These are phyloP conservation scores for Galerucella calmariensis DNA, from an alignment of 2,888 invertebrate species.

Conservation along the genomic window DNA sequence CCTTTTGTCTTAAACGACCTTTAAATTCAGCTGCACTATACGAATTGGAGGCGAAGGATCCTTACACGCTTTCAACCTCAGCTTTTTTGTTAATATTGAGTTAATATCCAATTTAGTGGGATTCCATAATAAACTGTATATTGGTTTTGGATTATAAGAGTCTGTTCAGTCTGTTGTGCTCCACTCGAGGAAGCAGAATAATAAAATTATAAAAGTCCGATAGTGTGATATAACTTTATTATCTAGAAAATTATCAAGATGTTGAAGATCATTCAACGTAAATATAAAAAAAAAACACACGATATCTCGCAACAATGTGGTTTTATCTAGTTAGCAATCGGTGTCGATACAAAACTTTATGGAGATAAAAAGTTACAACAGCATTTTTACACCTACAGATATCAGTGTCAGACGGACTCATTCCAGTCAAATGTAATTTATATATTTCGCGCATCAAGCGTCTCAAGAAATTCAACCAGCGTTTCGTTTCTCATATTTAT, in stretches of 20 bases:
- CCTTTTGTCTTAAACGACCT: too few relatives aligned
- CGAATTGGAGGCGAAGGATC: too few relatives aligned
- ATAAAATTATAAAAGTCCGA: neutral
- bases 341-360: neutral
- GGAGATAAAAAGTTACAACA: neutral
- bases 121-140: too few relatives aligned
- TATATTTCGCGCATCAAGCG: constrained; percentile 7
- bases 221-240: neutral
- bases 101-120: too few relatives aligned
- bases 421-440: neutral
- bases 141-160: too few relatives aligned
- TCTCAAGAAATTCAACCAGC: constrained; percentile 7
- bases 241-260: neutral
- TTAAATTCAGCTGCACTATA: too few relatives aligned
- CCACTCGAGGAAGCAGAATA: too few relatives aligned
- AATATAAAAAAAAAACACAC: neutral
- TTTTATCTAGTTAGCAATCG: neutral
- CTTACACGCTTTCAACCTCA: too few relatives aligned
- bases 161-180: too few relatives aligned
- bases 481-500: constrained; percentile 1
- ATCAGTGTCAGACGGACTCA: neutral
- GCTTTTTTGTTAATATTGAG: too few relatives aligned
- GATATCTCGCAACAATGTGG: neutral
- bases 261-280: constrained; percentile 2
- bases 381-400: constrained; percentile 3